Evolutionary conservation across 2,888 invertebrate species (phyloP).

Genomic region (Kryphioiulus occultus): DNA sequence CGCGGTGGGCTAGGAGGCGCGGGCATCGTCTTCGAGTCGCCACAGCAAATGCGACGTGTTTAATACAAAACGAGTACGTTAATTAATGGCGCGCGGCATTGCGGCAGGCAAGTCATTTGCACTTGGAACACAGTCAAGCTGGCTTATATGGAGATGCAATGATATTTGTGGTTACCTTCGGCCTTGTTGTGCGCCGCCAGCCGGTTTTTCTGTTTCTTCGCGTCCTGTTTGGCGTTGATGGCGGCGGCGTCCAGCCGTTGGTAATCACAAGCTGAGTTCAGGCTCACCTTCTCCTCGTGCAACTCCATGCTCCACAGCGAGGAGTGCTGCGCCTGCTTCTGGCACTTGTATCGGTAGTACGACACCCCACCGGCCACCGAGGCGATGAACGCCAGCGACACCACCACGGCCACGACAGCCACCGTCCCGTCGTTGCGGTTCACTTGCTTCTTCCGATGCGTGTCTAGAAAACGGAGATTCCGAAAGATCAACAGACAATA

Average conservation of each 20-base stretch:
- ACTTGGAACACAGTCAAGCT: not conserved
- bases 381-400: slow-evolving; percentile 52
- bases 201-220: not conserved
- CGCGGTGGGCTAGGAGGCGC: not conserved
- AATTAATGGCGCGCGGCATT: not conserved
- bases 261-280: slow-evolving; percentile 52
- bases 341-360: slow-evolving; percentile 49
- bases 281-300: slow-evolving; percentile 53
- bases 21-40: not conserved
- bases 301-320: slow-evolving; percentile 54
- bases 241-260: slow-evolving; percentile 52
- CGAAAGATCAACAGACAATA: not conserved
- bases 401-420: slow-evolving; percentile 52
- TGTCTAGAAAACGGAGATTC: not conserved
- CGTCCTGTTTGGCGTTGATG: slow-evolving; percentile 43
- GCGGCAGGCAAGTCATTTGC: not conserved
- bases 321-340: slow-evolving; percentile 49
- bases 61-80: not conserved
- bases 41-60: not conserved
- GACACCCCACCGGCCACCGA: slow-evolving; percentile 51
- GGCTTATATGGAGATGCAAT: slow-evolving; percentile 52
- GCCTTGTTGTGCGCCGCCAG: slow-evolving; percentile 33
- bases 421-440: slow-evolving; percentile 52
- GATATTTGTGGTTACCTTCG: slow-evolving; percentile 52
- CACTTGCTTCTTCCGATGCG: slow-evolving; percentile 2